Evolutionary conservation across 2,797 vertebrate genomes (phyloP).

Genomic region (Oreochromis grahami): DNA sequence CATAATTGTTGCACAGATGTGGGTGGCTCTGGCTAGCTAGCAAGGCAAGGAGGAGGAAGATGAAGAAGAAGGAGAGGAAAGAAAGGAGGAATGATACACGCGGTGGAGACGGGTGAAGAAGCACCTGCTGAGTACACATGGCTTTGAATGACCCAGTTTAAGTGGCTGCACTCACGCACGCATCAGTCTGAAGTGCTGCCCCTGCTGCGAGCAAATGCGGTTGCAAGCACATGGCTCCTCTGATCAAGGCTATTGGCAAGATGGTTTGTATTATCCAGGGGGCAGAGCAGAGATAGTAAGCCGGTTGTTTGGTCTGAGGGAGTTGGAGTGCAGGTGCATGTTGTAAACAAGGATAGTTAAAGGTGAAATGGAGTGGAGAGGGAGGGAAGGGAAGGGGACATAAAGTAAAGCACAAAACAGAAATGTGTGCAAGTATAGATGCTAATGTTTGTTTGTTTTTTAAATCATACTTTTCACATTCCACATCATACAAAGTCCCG

Average conservation of each 20-base stretch:
- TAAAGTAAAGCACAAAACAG: not conserved
- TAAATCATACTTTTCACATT: not conserved
- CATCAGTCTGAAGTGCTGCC: constrained; percentile 38
- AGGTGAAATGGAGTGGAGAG: not conserved
- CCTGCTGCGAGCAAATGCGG: constrained; percentile 55
- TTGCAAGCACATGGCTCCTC: constrained; percentile 45
- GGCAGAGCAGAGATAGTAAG: constrained; percentile 1
- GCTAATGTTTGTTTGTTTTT: not conserved
- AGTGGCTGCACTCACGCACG: constrained; percentile 70
- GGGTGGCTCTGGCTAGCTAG: constrained; percentile 26
- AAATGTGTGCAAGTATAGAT: not conserved
- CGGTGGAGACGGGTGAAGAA: not conserved
- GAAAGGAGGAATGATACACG: not conserved
- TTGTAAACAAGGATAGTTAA: constrained; percentile 18
- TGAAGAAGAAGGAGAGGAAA: constrained; percentile 4
- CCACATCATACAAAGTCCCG: rapidly evolving
- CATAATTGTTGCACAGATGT: constrained; percentile 59
- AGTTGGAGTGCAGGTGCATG: constrained; percentile 57
- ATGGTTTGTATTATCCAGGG: constrained; percentile 35
- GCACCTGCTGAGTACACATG: constrained; percentile 71
- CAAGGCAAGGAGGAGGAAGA: not conserved
- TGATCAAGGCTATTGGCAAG: constrained; percentile 53
- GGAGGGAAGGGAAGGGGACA: not conserved
- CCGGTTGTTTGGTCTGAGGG: not conserved
- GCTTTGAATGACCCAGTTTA: constrained; percentile 53